Base-by-base conservation (phyloP, 1,140 invertebrate genomes). In the Hirudo medicinalis region DNA sequence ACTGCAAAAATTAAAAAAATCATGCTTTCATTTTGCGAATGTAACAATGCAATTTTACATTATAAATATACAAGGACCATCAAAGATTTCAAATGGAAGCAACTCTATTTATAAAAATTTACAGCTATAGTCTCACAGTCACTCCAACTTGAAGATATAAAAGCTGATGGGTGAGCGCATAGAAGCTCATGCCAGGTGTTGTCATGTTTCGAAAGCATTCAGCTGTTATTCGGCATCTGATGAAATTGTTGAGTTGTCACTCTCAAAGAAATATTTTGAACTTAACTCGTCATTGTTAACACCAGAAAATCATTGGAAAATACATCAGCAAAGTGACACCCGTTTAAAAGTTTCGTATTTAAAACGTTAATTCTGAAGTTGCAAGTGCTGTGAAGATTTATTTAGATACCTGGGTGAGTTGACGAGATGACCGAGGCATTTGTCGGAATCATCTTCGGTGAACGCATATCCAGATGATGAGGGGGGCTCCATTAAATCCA, bases 91-190 rank as follows among this genome's bases (percentile, higher is more conserved):
- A 49, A 49, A 49, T 17, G 32, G 6, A 36, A 36, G 32, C 6
- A 36, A 36, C 32, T 3, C 1, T 63, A 25, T 19, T 63, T 63
- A 6, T 15, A 4, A 25, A 63, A 63, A 63, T 63, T 5, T 19
- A 63, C 11, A 13, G 17, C 57, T 63, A 4, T 25, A 63, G 15
- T 63, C 57, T 63, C 22, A 63, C 57, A 22, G 15, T 63, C 11
- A 63, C 29, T 13, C 22, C 57, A 32, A 63, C 29, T 32, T 25
- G 57, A 32, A 63, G 29, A 32, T 63, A 63, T 22, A 63, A 63
- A 32, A 63, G 57, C 19, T 63, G 57, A n/a, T 63, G 57, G 22
- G 57, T 63, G 8, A 63, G 57, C 57, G 19, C 29, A 15, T 63
- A 63, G 57, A 63, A 32, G 9, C 22, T 63, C 57, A 20, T 1